phyloP scores from a whole-genome alignment of 2,113 vertebrate species.

The Pycnonotus jocosus region DNA sequence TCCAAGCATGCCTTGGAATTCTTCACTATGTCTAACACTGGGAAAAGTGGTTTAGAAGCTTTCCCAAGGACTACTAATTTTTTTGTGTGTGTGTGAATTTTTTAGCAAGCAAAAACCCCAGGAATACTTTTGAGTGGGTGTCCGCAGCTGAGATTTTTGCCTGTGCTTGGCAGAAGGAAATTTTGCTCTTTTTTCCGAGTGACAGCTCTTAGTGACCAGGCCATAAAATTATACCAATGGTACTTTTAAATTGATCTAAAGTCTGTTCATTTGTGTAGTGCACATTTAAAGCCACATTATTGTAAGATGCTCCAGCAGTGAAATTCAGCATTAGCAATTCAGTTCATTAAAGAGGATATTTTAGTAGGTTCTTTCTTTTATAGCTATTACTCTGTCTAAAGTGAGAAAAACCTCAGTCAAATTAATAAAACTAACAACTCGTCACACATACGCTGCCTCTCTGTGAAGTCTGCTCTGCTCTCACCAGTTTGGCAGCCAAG shows the following conservation, averaged over 20 bases:
- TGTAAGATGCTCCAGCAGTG: constrained; percentile 30
- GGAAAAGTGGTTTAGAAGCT: neutral
- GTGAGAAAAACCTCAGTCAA: constrained; percentile 29
- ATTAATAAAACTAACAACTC: constrained; percentile 54
- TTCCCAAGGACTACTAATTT: neutral
- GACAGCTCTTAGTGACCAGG: constrained; percentile 11
- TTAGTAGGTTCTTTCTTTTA: constrained; percentile 37
- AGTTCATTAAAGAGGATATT: constrained; percentile 52
- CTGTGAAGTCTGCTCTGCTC: neutral
- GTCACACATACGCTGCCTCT: neutral
- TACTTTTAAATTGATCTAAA: constrained; percentile 47
- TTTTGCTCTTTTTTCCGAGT: constrained; percentile 1
- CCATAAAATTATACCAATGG: constrained; percentile 29
- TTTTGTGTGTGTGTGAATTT: neutral
- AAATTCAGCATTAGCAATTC: constrained; percentile 43
- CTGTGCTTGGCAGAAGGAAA: neutral
- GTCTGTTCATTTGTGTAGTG: constrained; percentile 26
- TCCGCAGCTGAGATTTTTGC: neutral
- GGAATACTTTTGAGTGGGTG: neutral
- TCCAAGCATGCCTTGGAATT: neutral
- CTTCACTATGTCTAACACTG: neutral
- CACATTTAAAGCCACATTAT: constrained; percentile 41
- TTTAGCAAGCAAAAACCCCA: neutral
- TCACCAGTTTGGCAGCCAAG: neutral
- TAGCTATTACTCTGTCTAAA: constrained; percentile 22